A percentile compares a stretch with the other conserved stretches of the same genome.
Conservation (phyloP, 1,140 invertebrate genomes). For the Aphelenchoides besseyi region DNA sequence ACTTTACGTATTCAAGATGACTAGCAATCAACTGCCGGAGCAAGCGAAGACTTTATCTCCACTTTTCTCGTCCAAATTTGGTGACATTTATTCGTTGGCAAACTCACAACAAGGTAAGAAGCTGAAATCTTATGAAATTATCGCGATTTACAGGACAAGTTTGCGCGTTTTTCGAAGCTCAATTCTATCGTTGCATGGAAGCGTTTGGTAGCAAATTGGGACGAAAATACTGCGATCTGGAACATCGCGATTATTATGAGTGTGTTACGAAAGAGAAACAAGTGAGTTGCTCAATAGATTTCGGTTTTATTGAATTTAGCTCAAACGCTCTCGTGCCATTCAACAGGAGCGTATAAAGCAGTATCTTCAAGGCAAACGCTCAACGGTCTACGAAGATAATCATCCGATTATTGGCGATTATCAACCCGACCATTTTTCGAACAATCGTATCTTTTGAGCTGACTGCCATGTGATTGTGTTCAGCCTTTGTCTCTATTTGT, state of each 20-base stretch:
- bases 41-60: background rate
- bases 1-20: slow-evolving; percentile 10
- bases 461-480: too few species aligned
- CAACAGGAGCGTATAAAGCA: slow-evolving; percentile 49
- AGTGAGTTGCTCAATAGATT: slow-evolving; percentile 29
- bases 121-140: background rate
- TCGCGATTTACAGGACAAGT: slow-evolving; percentile 38
- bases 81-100: background rate
- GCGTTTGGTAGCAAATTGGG: slow-evolving; percentile 55
- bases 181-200: slow-evolving; percentile 56
- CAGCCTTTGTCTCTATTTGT: background rate
- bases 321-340: slow-evolving; percentile 45
- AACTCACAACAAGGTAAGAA: slow-evolving; percentile 11
- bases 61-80: background rate
- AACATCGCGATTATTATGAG: slow-evolving; percentile 55
- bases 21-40: slow-evolving; percentile 1
- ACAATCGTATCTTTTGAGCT: slow-evolving; percentile 44
- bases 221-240: slow-evolving; percentile 55
- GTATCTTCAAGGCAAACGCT: slow-evolving; percentile 45
- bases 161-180: slow-evolving; percentile 57
- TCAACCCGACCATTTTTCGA: slow-evolving; percentile 50
- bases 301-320: slow-evolving; percentile 29
- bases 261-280: slow-evolving; percentile 57
- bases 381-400: slow-evolving; percentile 40
- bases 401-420: slow-evolving; percentile 42